A percentile compares a stretch with the other conserved stretches of the same genome.
Conservation (phyloP, 2,797 vertebrate genomes). For the Molossus molossus region DNA sequence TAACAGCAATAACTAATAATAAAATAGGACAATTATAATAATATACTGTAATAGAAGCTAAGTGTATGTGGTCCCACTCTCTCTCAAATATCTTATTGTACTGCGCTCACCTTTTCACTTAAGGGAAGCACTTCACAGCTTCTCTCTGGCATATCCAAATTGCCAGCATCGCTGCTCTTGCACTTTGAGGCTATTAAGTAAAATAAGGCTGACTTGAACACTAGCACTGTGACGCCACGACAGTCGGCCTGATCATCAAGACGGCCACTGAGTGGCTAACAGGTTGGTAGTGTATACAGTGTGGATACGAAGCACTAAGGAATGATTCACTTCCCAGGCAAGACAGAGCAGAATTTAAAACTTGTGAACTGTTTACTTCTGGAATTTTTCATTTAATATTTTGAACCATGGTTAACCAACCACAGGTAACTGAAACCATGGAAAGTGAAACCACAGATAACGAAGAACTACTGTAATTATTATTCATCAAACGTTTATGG, state of each 20-base stretch:
- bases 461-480: background rate
- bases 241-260: background rate
- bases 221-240: background rate
- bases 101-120: background rate
- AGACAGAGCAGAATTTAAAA: background rate
- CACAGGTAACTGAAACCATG: background rate
- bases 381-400: background rate
- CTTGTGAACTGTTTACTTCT: background rate
- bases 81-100: background rate
- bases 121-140: background rate
- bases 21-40: background rate
- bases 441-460: background rate
- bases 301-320: background rate
- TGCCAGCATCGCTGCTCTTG: background rate
- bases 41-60: background rate
- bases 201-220: background rate
- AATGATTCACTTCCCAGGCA: background rate
- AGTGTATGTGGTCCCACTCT: background rate
- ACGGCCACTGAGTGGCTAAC: background rate
- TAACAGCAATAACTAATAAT: background rate
- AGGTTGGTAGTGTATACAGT: no score
- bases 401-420: background rate
- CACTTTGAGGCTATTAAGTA: background rate
- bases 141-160: background rate
- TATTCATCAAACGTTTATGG: background rate